phyloP scores from a whole-genome alignment of 2,888 invertebrate species.

The Andrena trimmerana region DNA sequence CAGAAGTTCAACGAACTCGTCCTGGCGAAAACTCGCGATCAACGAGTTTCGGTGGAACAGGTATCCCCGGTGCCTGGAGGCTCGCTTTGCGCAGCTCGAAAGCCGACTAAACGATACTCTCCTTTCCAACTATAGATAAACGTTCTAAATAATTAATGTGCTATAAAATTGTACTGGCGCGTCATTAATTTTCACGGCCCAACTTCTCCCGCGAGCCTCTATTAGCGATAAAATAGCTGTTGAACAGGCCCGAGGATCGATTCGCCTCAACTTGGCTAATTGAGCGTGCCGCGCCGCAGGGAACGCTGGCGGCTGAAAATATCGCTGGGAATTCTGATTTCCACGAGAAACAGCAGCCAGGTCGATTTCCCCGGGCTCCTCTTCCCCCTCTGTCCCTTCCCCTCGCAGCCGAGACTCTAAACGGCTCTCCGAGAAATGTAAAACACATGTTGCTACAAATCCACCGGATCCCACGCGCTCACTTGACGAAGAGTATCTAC shows the following conservation, averaged over 20 bases:
- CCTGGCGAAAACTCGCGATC: conserved; percentile 14
- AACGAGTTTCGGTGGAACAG: conserved; percentile 36
- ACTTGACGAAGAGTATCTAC: not conserved
- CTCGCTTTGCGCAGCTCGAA: conserved; percentile 33
- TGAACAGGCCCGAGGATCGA: conserved; percentile 16
- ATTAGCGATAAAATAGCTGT: conserved; percentile 24
- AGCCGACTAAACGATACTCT: conserved; percentile 45
- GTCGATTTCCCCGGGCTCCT: no score
- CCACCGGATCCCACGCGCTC: not conserved
- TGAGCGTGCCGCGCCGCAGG: not conserved
- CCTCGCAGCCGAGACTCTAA: no score
- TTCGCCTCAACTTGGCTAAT: conserved; percentile 18
- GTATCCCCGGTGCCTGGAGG: conserved; percentile 11
- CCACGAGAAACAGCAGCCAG: not conserved
- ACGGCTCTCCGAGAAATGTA: not conserved
- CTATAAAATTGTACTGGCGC: conserved; percentile 34
- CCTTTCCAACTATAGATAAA: conserved; percentile 40
- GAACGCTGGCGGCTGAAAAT: not conserved
- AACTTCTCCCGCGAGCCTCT: conserved; percentile 19
- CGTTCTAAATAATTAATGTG: conserved; percentile 60
- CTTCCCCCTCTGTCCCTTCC: not conserved
- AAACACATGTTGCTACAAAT: not conserved
- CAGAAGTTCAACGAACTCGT: conserved; percentile 19
- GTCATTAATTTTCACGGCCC: conserved; percentile 57
- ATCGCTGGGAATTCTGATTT: not conserved